Conservation (phyloP, 2,113 vertebrate species). For the Eulemur macaco region DNA sequence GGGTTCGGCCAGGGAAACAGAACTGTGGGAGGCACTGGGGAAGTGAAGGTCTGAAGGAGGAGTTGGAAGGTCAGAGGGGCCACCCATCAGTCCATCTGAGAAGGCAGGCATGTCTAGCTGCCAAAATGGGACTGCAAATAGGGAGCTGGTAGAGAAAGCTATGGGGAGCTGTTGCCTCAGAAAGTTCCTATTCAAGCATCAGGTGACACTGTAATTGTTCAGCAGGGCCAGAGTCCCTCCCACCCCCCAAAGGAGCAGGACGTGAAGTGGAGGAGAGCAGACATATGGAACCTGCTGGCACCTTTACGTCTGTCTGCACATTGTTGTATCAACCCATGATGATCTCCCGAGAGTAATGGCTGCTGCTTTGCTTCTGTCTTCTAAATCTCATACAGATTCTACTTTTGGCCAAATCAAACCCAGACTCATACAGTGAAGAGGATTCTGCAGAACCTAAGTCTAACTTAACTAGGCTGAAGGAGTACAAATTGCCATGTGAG, state of each 20-base stretch:
- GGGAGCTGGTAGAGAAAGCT: not conserved
- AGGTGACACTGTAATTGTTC: not conserved
- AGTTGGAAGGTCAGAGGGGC: not conserved
- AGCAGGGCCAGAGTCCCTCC: not conserved
- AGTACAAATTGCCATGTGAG: not conserved
- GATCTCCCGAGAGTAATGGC: not conserved
- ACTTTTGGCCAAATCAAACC: not conserved
- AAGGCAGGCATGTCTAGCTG: not conserved
- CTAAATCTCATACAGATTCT: not conserved
- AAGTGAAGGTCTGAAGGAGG: not conserved
- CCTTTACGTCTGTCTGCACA: not conserved
- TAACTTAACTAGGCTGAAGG: not conserved
- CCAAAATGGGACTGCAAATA: not conserved
- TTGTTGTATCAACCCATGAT: not conserved
- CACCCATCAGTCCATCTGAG: not conserved
- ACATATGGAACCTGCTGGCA: not conserved
- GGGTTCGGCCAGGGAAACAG: not conserved
- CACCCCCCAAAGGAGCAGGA: not conserved
- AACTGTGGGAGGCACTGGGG: not conserved
- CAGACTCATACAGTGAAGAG: not conserved
- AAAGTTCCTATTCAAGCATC: not conserved
- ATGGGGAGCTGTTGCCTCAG: not conserved
- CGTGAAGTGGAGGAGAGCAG: not conserved
- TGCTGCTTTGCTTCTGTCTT: not conserved
- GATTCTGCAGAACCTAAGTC: constrained; percentile 15